Evolutionary conservation across 2,113 vertebrate species (phyloP), one percentile per base, ranked within the genome.

Genomic region (Myotis lucifugus): DNA sequence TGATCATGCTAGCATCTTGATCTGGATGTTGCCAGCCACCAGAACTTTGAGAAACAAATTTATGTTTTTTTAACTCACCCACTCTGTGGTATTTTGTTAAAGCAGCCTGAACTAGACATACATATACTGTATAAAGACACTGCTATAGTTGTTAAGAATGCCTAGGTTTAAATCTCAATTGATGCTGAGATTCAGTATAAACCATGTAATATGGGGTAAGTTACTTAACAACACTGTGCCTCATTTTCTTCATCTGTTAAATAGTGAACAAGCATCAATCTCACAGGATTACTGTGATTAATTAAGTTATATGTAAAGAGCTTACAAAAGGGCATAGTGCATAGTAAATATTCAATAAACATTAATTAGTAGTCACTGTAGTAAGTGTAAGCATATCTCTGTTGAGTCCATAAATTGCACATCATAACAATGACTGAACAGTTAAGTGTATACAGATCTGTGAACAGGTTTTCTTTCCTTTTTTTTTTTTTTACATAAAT

Each of bases 321-420:
- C 50, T 97, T 70, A 95, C 73, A 91, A 88, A 48, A 73, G 27
- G 42, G 67, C 69, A 48, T 67, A 29, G 9, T 46, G 2, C n/a
- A 78, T 2, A 73, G 42, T 50, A 93, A 91, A 97, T 73, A 96
- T 61, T 78, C 54, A 89, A 54, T 77, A 73, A 73, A 59, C 42
- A 91, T 72, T 73, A 82, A 64, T 13, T 42, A 59, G 34, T 5
- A 67, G n/a, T 91, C 32, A 56, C 27, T 91, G 7, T 54, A 91
- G 73, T 37, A 72, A 91, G 77, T 19, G 5, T 56, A 66, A 88
- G 42, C 2, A 13, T 73, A 82, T 72, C 32, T 92, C 40, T 61
- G 14, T 19, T 91, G 25, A 54, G 6, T 25, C 32, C 52, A 77
- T 52, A 88, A 83, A 76, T 9, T 42, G 29, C 4, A 69, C 48